These are phyloP conservation scores for Eudyptes chrysolophus DNA, from an alignment of 2,113 vertebrate species.

Conservation along the genomic window DNA sequence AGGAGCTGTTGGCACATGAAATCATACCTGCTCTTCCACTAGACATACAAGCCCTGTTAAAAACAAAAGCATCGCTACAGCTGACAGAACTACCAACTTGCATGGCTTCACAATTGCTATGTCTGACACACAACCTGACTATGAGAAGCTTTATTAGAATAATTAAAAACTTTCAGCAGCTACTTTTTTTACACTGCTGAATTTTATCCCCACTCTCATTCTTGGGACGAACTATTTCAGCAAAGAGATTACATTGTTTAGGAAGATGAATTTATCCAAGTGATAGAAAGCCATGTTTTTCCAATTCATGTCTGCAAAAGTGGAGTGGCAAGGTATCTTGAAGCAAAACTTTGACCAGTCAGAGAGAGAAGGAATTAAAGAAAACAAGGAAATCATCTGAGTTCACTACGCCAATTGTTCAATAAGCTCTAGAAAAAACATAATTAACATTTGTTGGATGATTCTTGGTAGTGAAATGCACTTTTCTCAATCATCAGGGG, in stretches of 20 bases:
- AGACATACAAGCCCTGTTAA: not conserved
- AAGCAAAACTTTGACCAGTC: not conserved
- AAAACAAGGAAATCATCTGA: not conserved
- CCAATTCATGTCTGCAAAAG: not conserved
- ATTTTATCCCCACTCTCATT: not conserved
- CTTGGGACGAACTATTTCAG: not conserved
- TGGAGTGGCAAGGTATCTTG: not conserved
- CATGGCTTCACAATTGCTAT: not conserved
- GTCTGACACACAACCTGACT: not conserved
- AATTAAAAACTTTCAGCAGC: not conserved
- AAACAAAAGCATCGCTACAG: not conserved
- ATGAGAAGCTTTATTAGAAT: not conserved
- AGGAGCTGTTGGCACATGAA: not conserved
- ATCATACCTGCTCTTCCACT: not conserved
- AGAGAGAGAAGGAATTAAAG: not conserved
- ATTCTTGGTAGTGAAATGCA: not conserved
- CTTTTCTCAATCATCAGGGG: not conserved
- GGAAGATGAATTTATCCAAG: not conserved
- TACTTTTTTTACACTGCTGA: not conserved
- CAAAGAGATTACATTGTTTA: not conserved
- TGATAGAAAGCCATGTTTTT: not conserved
- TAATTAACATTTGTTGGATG: not conserved
- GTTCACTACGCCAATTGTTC: not conserved
- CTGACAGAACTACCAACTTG: not conserved
- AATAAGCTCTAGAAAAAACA: not conserved